A percentile compares a stretch with the other conserved stretches of the same genome.
Evolutionary conservation across 2,113 vertebrate genomes (phyloP).

Genomic region (Agelaius tricolor): DNA sequence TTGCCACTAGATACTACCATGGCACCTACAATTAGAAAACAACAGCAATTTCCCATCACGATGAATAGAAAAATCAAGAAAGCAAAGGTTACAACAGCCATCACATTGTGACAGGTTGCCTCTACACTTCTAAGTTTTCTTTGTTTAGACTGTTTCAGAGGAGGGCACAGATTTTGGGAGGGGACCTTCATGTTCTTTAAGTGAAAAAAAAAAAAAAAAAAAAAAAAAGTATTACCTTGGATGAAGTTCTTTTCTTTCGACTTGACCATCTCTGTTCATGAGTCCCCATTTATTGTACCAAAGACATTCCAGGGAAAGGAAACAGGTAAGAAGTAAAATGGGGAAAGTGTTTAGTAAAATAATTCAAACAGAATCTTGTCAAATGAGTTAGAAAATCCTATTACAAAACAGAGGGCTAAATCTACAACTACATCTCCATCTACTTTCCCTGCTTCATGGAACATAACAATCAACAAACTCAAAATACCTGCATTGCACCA

Average conservation of each 20-base stretch:
- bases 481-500: constrained; percentile 46
- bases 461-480: neutral
- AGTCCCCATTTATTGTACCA: neutral
- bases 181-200: neutral
- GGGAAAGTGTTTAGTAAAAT: neutral
- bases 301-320: neutral
- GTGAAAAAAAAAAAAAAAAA: neutral
- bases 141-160: neutral
- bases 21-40: neutral
- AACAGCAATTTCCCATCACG: neutral
- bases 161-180: neutral
- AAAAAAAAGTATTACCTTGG: constrained; percentile 71
- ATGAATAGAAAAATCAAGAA: neutral
- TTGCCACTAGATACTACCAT: neutral
- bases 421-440: neutral
- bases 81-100: neutral
- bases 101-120: neutral
- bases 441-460: neutral
- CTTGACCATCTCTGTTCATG: constrained; percentile 73
- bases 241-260: constrained; percentile 70
- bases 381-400: neutral
- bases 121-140: neutral
- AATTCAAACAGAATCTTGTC: neutral
- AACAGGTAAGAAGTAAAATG: neutral
- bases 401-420: neutral